Percentiles rank a stretch among this genome's conserved stretches.
phyloP scores from a whole-genome alignment of 1,140 invertebrate species.

The Protaetia brevitarsis region DNA sequence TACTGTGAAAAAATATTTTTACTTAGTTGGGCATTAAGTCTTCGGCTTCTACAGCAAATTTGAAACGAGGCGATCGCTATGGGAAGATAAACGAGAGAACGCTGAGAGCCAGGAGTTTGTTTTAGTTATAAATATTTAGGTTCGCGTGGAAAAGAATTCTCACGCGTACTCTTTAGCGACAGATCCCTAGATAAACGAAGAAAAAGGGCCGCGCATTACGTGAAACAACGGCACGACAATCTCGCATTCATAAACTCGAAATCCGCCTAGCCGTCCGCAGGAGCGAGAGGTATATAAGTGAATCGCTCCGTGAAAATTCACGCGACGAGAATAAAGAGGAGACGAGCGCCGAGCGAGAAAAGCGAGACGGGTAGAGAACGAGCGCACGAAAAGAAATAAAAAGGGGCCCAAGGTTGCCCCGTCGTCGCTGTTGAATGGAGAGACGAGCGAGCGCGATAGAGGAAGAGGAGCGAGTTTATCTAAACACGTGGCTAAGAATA shows the following conservation, averaged over 20 bases:
- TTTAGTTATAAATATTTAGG: neutral
- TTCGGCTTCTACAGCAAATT: too few species aligned
- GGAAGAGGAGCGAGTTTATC: too few species aligned
- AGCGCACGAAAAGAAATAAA: neutral
- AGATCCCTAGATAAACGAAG: neutral
- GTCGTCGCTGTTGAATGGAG: too few species aligned
- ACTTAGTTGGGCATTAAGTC: too few species aligned
- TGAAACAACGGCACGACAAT: neutral
- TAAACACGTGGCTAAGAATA: constrained; percentile 15
- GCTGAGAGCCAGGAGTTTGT: neutral
- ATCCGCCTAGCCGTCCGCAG: neutral
- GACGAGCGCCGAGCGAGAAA: neutral
- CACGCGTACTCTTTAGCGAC: neutral
- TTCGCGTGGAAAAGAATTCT: neutral
- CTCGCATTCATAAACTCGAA: neutral
- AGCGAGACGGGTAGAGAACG: neutral
- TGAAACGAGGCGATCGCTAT: too few species aligned
- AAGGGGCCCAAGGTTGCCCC: neutral
- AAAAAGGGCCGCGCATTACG: neutral
- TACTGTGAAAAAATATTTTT: too few species aligned
- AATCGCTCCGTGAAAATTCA: neutral
- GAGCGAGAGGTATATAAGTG: neutral
- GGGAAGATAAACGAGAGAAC: too few species aligned
- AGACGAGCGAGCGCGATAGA: neutral
- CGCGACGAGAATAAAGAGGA: neutral